A percentile compares a stretch with the other conserved stretches of the same genome.
These are phyloP conservation scores for Leptestheria dahalacensis DNA, from an alignment of 1,140 invertebrate species.

Conservation along the genomic window DNA sequence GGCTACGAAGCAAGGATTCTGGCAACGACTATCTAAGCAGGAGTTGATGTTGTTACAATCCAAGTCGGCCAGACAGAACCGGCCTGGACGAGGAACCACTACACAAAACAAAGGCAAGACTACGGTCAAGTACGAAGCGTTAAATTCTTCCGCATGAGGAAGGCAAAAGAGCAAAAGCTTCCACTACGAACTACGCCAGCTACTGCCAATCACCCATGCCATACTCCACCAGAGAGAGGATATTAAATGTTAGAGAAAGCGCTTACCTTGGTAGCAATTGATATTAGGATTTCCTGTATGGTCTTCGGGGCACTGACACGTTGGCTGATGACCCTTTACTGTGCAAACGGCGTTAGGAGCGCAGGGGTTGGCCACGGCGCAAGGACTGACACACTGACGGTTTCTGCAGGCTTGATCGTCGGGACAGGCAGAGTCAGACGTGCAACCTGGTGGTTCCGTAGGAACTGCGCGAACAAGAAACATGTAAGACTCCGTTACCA, in stretches of 20 bases:
- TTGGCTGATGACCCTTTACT: constrained; percentile 30
- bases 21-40: constrained; percentile 51
- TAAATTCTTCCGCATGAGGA: no score
- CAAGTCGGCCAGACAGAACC: constrained; percentile 36
- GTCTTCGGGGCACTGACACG: constrained; percentile 26
- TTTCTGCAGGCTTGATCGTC: constrained; percentile 55
- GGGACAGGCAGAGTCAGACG: constrained; percentile 50
- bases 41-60: constrained; percentile 64
- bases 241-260: background rate
- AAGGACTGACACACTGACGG: constrained; percentile 57
- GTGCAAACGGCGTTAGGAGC: constrained; percentile 60
- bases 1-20: constrained; percentile 60
- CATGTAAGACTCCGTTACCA: no score
- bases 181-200: no score
- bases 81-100: background rate
- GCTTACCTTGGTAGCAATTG: constrained; percentile 19
- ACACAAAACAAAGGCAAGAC: no score
- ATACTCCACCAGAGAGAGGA: no score
- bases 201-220: no score
- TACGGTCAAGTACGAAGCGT: no score
- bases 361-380: constrained; percentile 53
- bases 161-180: no score
- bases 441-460: constrained; percentile 42
- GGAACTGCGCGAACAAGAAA: constrained; percentile 23
- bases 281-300: constrained; percentile 24